Conservation (phyloP, 2,113 vertebrate genomes). For the Grammomys dolichurus region DNA sequence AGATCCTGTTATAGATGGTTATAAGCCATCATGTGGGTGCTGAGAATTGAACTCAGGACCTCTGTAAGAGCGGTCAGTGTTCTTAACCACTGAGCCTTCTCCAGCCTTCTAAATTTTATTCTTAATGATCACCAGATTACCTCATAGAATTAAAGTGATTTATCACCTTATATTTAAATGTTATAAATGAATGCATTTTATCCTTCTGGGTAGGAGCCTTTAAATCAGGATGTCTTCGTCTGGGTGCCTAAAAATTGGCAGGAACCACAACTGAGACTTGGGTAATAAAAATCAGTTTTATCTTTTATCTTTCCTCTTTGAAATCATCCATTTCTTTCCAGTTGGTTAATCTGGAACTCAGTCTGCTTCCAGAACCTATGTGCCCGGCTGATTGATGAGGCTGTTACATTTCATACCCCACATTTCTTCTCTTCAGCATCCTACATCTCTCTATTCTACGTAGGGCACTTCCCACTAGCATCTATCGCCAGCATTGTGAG, state of each 20-base stretch:
- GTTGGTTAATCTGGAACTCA: constrained; percentile 13
- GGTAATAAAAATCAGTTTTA: constrained; percentile 44
- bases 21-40: too few relatives aligned
- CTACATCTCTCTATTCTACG: neutral
- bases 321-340: constrained; percentile 43
- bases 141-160: constrained; percentile 31
- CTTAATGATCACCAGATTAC: neutral
- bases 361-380: neutral
- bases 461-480: too few relatives aligned
- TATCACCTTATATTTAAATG: neutral
- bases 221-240: constrained; percentile 40
- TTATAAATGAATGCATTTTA: neutral
- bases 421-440: neutral
- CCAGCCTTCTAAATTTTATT: neutral
- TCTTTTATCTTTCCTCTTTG: constrained; percentile 41
- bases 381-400: neutral
- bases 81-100: too few relatives aligned
- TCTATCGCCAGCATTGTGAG: neutral
- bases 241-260: constrained; percentile 2
- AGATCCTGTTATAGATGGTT: too few relatives aligned
- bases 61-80: too few relatives aligned
- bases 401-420: neutral
- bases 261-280: neutral
- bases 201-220: neutral
- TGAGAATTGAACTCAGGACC: too few relatives aligned